Conservation (phyloP, 2,888 invertebrate species). For the Scaptomyza caliginosa region DNA sequence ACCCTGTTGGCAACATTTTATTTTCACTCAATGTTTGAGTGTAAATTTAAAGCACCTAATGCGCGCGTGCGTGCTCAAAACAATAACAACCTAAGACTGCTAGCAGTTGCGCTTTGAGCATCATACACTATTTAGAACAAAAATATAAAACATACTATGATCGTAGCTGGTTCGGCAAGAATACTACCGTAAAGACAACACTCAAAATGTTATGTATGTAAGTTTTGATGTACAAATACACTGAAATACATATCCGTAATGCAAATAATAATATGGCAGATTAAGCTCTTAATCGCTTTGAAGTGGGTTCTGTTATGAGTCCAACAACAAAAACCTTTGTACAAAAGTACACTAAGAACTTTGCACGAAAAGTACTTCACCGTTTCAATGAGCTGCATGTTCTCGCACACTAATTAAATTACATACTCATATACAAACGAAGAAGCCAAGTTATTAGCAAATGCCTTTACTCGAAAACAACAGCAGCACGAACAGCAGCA, state of each 20-base stretch:
- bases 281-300: too few relatives aligned
- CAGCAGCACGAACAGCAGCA: constrained; percentile 1
- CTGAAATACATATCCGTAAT: too few relatives aligned
- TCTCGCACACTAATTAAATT: constrained; percentile 36
- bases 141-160: too few relatives aligned
- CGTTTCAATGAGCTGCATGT: constrained; percentile 18
- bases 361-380: background rate
- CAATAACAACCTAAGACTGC: background rate
- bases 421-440: background rate
- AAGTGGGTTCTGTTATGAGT: too few relatives aligned
- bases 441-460: constrained; percentile 13
- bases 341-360: background rate
- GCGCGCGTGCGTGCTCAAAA: constrained; percentile 10
- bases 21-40: constrained; percentile 38
- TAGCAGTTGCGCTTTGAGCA: background rate
- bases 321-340: background rate
- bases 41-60: background rate
- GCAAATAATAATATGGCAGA: too few relatives aligned
- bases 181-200: too few relatives aligned
- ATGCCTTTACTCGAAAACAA: background rate
- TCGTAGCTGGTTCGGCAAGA: too few relatives aligned
- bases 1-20: constrained; percentile 2
- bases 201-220: too few relatives aligned
- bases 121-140: too few relatives aligned
- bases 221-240: too few relatives aligned